Percentiles rank a stretch among this genome's conserved stretches.
Evolutionary conservation across 2,797 vertebrate genomes (phyloP).

Genomic region (Dromococcyx pavoninus): DNA sequence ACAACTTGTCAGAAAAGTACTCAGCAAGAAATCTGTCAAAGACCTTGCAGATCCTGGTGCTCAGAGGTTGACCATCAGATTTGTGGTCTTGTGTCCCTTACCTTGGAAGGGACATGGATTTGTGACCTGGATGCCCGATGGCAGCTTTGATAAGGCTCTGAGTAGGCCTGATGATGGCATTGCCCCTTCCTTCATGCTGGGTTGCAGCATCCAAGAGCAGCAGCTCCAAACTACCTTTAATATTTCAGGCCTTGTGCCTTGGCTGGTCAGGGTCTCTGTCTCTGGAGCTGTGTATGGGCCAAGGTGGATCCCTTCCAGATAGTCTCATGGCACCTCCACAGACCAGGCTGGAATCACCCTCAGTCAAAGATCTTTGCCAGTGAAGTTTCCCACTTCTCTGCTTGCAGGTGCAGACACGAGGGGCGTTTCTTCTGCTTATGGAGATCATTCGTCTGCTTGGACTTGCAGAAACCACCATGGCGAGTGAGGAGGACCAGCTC

Average conservation of each 20-base stretch:
- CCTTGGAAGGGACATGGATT: not conserved
- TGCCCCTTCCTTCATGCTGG: not conserved
- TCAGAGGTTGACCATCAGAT: not conserved
- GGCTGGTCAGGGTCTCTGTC: not conserved
- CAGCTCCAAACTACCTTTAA: not conserved
- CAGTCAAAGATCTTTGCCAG: too few species aligned
- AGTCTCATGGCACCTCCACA: not conserved
- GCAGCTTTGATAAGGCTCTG: not conserved
- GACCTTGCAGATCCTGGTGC: not conserved
- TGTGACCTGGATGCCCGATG: not conserved
- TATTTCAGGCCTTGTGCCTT: not conserved
- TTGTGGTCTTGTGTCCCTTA: not conserved
- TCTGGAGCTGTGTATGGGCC: not conserved
- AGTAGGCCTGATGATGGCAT: not conserved
- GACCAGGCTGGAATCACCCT: not conserved
- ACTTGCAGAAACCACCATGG: constrained; percentile 78
- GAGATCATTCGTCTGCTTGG: constrained; percentile 81
- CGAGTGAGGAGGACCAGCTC: constrained; percentile 75
- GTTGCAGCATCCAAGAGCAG: not conserved
- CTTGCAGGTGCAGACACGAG: constrained; percentile 81
- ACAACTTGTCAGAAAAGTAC: not conserved
- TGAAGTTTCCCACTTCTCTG: not conserved
- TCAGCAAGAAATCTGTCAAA: not conserved
- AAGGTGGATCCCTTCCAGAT: too few species aligned
- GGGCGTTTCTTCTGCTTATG: constrained; percentile 82